Conservation (phyloP, 2,797 vertebrate genomes). For the Eleutherodactylus coqui region DNA sequence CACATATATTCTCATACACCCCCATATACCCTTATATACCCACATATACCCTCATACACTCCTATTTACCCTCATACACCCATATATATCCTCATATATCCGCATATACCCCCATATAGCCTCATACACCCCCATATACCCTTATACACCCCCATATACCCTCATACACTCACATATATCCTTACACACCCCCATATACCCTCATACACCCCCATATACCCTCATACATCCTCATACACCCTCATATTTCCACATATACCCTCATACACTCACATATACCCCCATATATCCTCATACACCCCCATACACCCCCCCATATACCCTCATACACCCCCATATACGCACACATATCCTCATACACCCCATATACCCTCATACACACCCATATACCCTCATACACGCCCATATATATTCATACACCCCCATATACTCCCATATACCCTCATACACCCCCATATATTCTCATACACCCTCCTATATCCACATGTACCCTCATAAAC, state of each 20-base stretch:
- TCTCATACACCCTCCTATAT: no score
- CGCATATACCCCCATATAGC: no score
- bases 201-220: neutral
- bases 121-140: neutral
- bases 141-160: neutral
- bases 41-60: neutral
- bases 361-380: neutral
- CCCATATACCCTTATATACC: neutral
- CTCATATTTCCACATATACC: neutral
- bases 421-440: neutral
- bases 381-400: neutral
- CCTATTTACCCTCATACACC: neutral
- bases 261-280: neutral
- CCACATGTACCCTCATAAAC: neutral
- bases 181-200: neutral
- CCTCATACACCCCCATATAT: neutral
- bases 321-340: neutral
- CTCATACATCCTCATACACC: neutral
- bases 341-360: neutral
- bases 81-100: neutral
- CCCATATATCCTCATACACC: neutral
- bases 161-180: neutral
- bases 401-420: neutral
- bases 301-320: neutral
- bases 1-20: neutral